Conservation (phyloP, 2,797 vertebrate genomes). For the Halcyon leucocephala region DNA sequence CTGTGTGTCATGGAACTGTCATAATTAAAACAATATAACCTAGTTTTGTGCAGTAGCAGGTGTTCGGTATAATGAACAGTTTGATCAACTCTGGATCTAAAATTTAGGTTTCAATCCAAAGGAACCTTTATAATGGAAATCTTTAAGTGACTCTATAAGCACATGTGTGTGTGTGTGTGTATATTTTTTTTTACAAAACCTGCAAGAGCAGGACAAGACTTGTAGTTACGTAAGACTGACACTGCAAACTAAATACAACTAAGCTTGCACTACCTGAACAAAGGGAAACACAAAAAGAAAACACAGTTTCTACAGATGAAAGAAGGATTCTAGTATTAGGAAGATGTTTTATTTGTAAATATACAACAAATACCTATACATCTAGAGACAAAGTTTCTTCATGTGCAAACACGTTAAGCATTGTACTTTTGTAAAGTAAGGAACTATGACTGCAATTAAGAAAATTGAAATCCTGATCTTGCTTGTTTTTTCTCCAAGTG, state of each 20-base stretch:
- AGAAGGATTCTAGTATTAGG: not conserved
- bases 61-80: not conserved
- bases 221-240: not conserved
- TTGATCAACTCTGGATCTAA: not conserved
- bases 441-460: not conserved
- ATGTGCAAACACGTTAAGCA: accelerated
- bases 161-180: not conserved
- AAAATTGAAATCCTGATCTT: not conserved
- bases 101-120: not conserved
- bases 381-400: not conserved
- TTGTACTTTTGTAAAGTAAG: not conserved
- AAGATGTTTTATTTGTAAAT: not conserved
- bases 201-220: not conserved
- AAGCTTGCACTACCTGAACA: not conserved
- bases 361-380: not conserved
- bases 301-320: not conserved
- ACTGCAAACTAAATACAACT: not conserved
- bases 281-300: not conserved
- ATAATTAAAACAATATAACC: not conserved
- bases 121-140: not conserved
- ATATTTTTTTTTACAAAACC: not conserved
- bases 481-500: accelerated
- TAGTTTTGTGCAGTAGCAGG: not conserved
- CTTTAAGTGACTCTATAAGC: not conserved
- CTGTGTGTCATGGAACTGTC: not conserved